A percentile compares a stretch with the other conserved stretches of the same genome.
Conservation (phyloP, 2,888 invertebrate species). For the Blera fallax region DNA sequence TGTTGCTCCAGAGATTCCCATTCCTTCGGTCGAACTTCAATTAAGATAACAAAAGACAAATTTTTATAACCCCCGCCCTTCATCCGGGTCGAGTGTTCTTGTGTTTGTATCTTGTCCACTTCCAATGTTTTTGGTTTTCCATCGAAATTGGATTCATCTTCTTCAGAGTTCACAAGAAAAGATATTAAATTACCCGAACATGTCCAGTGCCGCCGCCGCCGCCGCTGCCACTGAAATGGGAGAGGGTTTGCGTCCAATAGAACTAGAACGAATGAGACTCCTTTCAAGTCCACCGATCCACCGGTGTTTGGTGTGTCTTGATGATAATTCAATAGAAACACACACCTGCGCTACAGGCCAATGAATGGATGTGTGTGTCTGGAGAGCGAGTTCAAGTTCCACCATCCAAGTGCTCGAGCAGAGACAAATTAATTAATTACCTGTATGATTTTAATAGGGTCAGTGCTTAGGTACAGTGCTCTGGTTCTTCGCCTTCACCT, state of each 20-base stretch:
- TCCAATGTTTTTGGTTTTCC: constrained; percentile 32
- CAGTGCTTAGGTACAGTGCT: constrained; percentile 53
- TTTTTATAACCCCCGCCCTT: constrained; percentile 18
- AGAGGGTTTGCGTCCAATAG: constrained; percentile 48
- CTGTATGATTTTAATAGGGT: constrained; percentile 71
- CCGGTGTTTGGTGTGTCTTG: constrained; percentile 43
- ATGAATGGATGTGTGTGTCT: constrained; percentile 6
- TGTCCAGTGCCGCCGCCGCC: constrained; percentile 27
- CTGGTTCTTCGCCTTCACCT: constrained; percentile 32
- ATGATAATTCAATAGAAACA: constrained; percentile 70
- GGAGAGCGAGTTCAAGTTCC: background rate
- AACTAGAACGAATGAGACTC: constrained; percentile 12
- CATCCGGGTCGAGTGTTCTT: background rate
- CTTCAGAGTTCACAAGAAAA: constrained; percentile 14
- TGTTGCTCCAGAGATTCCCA: constrained; percentile 2
- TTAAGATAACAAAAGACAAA: constrained; percentile 70
- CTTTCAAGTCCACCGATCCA: constrained; percentile 64
- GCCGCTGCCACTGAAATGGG: constrained; percentile 32
- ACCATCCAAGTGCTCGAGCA: background rate
- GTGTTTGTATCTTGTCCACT: constrained; percentile 3
- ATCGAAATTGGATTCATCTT: constrained; percentile 47
- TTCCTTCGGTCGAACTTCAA: constrained; percentile 48
- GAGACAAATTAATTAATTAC: constrained; percentile 72
- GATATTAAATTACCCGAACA: constrained; percentile 69
- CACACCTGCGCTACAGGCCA: constrained; percentile 65